Evolutionary conservation across 2,888 invertebrate species (phyloP).

Genomic region (Julus scanicus): DNA sequence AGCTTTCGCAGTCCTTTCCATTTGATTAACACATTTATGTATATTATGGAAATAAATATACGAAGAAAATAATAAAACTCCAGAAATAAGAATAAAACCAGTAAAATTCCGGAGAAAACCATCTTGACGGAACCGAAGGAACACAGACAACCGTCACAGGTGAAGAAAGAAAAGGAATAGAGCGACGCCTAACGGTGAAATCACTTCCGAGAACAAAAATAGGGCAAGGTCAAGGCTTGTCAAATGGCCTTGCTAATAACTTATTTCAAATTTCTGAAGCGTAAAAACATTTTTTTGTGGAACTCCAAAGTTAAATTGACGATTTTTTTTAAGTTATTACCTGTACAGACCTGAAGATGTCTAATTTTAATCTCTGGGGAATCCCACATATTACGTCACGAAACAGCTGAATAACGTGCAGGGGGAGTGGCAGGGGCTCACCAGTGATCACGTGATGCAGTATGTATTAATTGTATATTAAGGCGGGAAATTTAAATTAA

Average conservation of each 20-base stretch:
- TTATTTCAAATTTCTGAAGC: too few relatives aligned
- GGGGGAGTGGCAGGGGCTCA: not conserved
- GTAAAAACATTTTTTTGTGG: too few relatives aligned
- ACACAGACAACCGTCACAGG: not conserved
- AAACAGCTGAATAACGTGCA: not conserved
- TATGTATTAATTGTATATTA: too few relatives aligned
- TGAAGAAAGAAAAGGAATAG: not conserved
- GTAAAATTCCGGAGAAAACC: conserved; percentile 27
- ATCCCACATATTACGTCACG: not conserved
- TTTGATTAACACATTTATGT: conserved; percentile 73
- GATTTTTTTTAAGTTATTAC: not conserved
- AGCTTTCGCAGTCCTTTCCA: conserved; percentile 68
- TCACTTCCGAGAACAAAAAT: not conserved
- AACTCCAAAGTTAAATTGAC: too few relatives aligned
- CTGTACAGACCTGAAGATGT: not conserved
- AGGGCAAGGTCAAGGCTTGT: not conserved
- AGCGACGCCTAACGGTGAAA: not conserved
- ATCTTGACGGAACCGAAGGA: conserved; percentile 19
- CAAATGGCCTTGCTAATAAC: not conserved
- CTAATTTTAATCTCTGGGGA: not conserved
- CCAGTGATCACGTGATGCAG: not conserved
- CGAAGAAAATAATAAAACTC: conserved; percentile 85
- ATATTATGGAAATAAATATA: conserved; percentile 76
- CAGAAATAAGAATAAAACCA: conserved; percentile 76
- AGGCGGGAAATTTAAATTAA: too few relatives aligned